phyloP scores from a whole-genome alignment of 1,140 invertebrate species.

The Listronotus bonariensis region DNA sequence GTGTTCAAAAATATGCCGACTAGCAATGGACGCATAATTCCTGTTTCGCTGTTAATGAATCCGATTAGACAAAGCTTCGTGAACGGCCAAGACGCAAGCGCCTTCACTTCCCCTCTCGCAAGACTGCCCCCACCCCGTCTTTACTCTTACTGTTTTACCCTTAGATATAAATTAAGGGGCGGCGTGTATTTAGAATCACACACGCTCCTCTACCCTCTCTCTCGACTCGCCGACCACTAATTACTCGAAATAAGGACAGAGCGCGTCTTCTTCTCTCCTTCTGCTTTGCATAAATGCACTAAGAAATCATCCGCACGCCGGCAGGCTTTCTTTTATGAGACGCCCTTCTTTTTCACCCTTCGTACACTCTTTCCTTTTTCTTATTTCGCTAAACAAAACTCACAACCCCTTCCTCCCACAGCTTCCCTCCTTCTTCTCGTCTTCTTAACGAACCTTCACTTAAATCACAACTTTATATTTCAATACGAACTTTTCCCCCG shows the following conservation, averaged over 20 bases:
- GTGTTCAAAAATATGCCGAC: constrained; percentile 57
- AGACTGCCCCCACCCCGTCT: constrained; percentile 49
- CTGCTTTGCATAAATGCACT: constrained; percentile 55
- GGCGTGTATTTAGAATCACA: constrained; percentile 56
- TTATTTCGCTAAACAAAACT: constrained; percentile 47
- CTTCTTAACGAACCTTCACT: constrained; percentile 37
- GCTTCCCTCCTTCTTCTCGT: constrained; percentile 8
- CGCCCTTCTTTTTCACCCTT: constrained; percentile 46
- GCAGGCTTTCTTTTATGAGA: constrained; percentile 38
- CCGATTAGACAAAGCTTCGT: constrained; percentile 61
- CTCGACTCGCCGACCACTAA: constrained; percentile 52
- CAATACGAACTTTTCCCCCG: constrained; percentile 31
- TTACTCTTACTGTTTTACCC: constrained; percentile 57
- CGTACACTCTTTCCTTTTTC: constrained; percentile 47
- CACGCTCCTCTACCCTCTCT: constrained; percentile 49
- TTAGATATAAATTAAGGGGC: constrained; percentile 57
- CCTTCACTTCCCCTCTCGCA: constrained; percentile 50
- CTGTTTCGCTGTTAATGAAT: constrained; percentile 62
- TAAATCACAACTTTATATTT: constrained; percentile 41
- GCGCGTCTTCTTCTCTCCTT: constrained; percentile 41
- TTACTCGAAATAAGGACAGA: constrained; percentile 51
- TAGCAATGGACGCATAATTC: constrained; percentile 62
- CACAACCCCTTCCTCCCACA: constrained; percentile 38
- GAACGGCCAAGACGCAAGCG: constrained; percentile 57
- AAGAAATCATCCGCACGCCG: constrained; percentile 51